Conservation (phyloP, 1,140 invertebrate genomes). For the Drosophila orosa region DNA sequence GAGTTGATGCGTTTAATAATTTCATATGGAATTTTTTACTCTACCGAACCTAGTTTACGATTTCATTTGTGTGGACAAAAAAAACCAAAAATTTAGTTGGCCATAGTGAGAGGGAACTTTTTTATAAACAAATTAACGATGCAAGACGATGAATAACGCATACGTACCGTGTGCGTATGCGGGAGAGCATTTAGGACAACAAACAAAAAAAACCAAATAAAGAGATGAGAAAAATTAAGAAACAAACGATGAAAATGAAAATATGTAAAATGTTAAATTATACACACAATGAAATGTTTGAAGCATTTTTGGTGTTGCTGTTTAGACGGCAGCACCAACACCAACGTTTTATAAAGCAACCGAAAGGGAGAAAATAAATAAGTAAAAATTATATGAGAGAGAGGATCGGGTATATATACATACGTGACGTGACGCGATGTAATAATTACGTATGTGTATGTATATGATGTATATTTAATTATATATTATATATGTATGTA, state of each 20-base stretch:
- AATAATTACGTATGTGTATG: conserved; percentile 63
- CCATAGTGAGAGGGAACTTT: conserved; percentile 59
- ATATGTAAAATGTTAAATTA: conserved; percentile 65
- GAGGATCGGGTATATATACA: conserved; percentile 28
- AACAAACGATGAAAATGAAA: conserved; percentile 35
- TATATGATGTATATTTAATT: conserved; percentile 62
- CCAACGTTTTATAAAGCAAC: conserved; percentile 72
- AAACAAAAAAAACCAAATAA: conserved; percentile 54
- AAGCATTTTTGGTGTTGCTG: conserved; percentile 78
- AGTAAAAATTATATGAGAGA: conserved; percentile 24
- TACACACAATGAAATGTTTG: conserved; percentile 75
- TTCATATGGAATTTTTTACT: conserved; percentile 78
- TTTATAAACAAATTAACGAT: conserved; percentile 66
- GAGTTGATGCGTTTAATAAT: conserved; percentile 71
- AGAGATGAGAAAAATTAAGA: conserved; percentile 28
- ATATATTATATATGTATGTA: conserved; percentile 76
- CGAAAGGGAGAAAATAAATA: conserved; percentile 44
- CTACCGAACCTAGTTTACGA: conserved; percentile 69
- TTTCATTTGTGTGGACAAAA: conserved; percentile 49
- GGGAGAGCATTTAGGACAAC: conserved; percentile 78
- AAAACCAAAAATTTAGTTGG: conserved; percentile 62
- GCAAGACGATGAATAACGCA: conserved; percentile 38
- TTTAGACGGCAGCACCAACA: conserved; percentile 75
- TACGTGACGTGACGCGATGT: conserved; percentile 59
- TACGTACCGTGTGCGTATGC: conserved; percentile 25